Evolutionary conservation across 2,888 invertebrate genomes (phyloP).

Genomic region (Drosophila suboccidentalis): DNA sequence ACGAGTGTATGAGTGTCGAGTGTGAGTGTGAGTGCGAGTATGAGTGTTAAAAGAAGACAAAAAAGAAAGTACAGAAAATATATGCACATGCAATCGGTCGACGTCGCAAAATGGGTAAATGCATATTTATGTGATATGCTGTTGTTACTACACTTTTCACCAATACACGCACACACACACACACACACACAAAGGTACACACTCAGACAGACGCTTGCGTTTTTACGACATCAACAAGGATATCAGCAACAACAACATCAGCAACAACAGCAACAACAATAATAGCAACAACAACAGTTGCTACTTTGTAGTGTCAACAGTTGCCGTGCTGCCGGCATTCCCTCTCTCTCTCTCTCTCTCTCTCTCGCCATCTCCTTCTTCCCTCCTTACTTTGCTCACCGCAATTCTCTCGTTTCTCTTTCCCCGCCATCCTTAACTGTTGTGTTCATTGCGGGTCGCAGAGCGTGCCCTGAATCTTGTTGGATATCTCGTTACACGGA

Average conservation of each 20-base stretch:
- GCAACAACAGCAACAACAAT: constrained; percentile 35
- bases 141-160: constrained; percentile 16
- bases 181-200: constrained; percentile 7
- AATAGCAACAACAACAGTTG: constrained; percentile 44
- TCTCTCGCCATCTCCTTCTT: too few species aligned
- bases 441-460: constrained; percentile 9
- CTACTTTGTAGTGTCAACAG: constrained; percentile 74
- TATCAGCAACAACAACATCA: constrained; percentile 44
- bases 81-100: constrained; percentile 59
- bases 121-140: constrained; percentile 65
- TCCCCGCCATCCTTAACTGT: not conserved
- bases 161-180: constrained; percentile 6
- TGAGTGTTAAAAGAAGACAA: not conserved
- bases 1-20: not conserved
- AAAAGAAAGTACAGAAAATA: constrained; percentile 13
- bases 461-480: constrained; percentile 29
- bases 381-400: too few species aligned
- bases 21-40: not conserved
- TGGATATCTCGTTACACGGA: constrained; percentile 35
- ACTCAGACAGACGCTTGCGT: constrained; percentile 17
- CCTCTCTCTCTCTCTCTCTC: not conserved
- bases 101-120: constrained; percentile 57
- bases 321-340: constrained; percentile 42
- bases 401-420: not conserved
- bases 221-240: constrained; percentile 57